phyloP scores from a whole-genome alignment of 2,888 invertebrate species.

The Melieria picta region DNA sequence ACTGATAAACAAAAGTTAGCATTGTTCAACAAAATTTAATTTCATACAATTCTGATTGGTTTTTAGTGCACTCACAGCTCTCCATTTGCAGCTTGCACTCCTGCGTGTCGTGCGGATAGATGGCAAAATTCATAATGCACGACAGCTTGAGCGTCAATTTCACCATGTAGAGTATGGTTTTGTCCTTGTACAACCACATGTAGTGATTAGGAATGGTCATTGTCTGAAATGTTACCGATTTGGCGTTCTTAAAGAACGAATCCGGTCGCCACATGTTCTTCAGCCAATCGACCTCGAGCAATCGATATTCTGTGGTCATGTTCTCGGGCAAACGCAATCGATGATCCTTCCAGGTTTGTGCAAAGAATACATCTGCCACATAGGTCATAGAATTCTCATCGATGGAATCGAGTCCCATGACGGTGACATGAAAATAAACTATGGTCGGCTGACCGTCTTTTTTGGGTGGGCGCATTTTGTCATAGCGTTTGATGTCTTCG shows the following conservation, averaged over 20 bases:
- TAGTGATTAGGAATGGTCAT: constrained; percentile 96
- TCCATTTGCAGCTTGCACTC: constrained; percentile 95
- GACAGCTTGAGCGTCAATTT: constrained; percentile 89
- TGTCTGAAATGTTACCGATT: constrained; percentile 91
- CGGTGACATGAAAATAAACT: constrained; percentile 91
- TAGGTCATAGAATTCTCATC: constrained; percentile 97
- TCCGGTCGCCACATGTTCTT: constrained; percentile 95
- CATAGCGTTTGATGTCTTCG: constrained; percentile 86
- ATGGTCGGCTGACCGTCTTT: constrained; percentile 87
- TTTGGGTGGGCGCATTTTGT: constrained; percentile 94
- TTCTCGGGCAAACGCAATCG: constrained; percentile 86
- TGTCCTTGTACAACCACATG: constrained; percentile 89
- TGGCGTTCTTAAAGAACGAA: constrained; percentile 93
- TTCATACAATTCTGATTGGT: neutral
- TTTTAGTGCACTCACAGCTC: constrained; percentile 76
- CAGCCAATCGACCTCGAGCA: constrained; percentile 89
- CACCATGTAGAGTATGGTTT: constrained; percentile 83
- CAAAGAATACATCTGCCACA: constrained; percentile 91
- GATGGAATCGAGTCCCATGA: constrained; percentile 94
- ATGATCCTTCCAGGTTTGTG: constrained; percentile 93
- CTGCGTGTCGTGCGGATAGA: constrained; percentile 94
- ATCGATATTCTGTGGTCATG: constrained; percentile 90
- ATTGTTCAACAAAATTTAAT: neutral
- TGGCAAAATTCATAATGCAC: constrained; percentile 94
- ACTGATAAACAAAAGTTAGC: constrained; percentile 68